A percentile compares a stretch with the other conserved stretches of the same genome.
phyloP scores from a whole-genome alignment of 2,113 vertebrate species.

The Lycaon pictus region DNA sequence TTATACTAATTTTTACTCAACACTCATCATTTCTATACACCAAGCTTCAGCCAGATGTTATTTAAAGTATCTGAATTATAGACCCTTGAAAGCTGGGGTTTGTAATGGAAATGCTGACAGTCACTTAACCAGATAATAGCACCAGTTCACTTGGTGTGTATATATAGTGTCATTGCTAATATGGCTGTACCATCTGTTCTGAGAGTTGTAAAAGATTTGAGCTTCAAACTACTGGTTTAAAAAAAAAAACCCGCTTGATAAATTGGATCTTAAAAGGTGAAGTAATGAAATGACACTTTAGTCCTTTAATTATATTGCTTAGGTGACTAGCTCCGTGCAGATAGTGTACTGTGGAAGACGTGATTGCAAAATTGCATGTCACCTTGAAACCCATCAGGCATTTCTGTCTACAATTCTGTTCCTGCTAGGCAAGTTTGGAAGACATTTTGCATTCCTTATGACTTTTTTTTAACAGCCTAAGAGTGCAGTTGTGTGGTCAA shows the following conservation, averaged over 20 bases:
- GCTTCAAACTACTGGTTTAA: slow-evolving; percentile 68
- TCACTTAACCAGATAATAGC: slow-evolving; percentile 83
- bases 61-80: slow-evolving; percentile 82
- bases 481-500: slow-evolving; percentile 56
- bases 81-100: slow-evolving; percentile 80
- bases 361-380: slow-evolving; percentile 70
- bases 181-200: slow-evolving; percentile 83
- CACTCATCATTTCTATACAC: slow-evolving; percentile 80
- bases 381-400: slow-evolving; percentile 72
- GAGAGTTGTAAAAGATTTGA: slow-evolving; percentile 80
- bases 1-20: slow-evolving; percentile 82
- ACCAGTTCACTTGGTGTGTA: slow-evolving; percentile 77
- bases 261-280: slow-evolving; percentile 79
- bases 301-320: slow-evolving; percentile 61
- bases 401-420: slow-evolving; percentile 63
- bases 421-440: slow-evolving; percentile 27
- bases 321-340: slow-evolving; percentile 31
- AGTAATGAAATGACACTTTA: slow-evolving; percentile 73
- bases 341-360: neutral
- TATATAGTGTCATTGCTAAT: slow-evolving; percentile 83
- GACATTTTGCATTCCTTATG: slow-evolving; percentile 44
- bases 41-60: slow-evolving; percentile 83
- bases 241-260: slow-evolving; percentile 66
- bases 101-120: slow-evolving; percentile 84
- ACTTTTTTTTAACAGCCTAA: slow-evolving; percentile 53